Percentiles rank a stretch among this genome's conserved stretches.
These are phyloP conservation scores for Chalcis sispes DNA, from an alignment of 2,888 invertebrate genomes.

Conservation along the genomic window DNA sequence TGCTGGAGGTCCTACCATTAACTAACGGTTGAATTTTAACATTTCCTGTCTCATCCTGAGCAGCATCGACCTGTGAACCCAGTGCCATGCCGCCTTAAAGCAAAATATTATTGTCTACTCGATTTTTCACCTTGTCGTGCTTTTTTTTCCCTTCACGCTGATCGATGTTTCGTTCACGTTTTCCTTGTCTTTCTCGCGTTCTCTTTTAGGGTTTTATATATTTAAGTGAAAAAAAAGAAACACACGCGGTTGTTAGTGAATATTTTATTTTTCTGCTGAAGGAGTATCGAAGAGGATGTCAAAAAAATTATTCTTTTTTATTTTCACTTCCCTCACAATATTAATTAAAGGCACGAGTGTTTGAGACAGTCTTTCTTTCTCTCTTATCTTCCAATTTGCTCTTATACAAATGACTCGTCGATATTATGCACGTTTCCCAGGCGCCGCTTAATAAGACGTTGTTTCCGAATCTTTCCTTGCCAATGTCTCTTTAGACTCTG, in stretches of 20 bases:
- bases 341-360: too few species aligned
- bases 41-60: slow-evolving; percentile 67
- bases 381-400: background rate
- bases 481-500: slow-evolving; percentile 30
- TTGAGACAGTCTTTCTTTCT: background rate
- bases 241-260: background rate
- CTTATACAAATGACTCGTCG: too few species aligned
- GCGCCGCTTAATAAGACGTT: too few species aligned
- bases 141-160: background rate
- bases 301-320: too few species aligned
- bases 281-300: too few species aligned
- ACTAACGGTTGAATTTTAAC: slow-evolving; percentile 65
- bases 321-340: too few species aligned
- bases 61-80: slow-evolving; percentile 74
- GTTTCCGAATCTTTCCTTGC: slow-evolving; percentile 3
- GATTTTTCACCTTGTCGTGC: background rate
- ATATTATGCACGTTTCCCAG: too few species aligned
- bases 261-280: background rate
- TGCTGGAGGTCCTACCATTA: slow-evolving; percentile 64
- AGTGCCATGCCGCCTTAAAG: slow-evolving; percentile 70
- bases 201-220: slow-evolving; percentile 26
- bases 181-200: slow-evolving; percentile 43
- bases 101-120: too few species aligned
- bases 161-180: slow-evolving; percentile 13
- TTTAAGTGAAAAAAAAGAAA: background rate